These are phyloP conservation scores for Resseliella maxima DNA, from an alignment of 2,888 invertebrate genomes.

Conservation along the genomic window DNA sequence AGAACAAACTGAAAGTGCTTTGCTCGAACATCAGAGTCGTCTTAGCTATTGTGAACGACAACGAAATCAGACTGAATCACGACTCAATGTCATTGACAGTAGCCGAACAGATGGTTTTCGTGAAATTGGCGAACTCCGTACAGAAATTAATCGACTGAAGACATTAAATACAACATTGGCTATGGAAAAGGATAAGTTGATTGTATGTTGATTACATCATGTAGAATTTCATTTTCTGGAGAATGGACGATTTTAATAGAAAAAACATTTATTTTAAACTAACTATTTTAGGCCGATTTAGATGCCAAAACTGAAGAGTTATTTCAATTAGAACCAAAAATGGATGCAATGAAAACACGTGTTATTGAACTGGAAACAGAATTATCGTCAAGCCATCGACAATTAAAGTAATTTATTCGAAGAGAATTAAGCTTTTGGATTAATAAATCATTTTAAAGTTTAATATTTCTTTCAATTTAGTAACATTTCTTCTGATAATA, in stretches of 20 bases:
- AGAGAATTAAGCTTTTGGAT: background rate
- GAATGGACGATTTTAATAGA: background rate
- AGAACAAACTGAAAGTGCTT: constrained; percentile 80
- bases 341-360: constrained; percentile 72
- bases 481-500: constrained; percentile 62
- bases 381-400: constrained; percentile 71
- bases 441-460: background rate
- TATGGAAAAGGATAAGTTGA: constrained; percentile 76
- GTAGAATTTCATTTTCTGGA: background rate
- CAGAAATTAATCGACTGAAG: constrained; percentile 74
- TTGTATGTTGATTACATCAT: constrained; percentile 67
- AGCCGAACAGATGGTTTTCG: constrained; percentile 72
- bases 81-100: constrained; percentile 71
- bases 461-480: constrained; percentile 61
- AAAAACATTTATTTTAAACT: background rate
- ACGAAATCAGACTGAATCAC: constrained; percentile 72
- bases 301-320: constrained; percentile 80
- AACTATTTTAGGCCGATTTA: constrained; percentile 70
- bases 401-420: constrained; percentile 68
- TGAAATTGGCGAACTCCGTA: constrained; percentile 72
- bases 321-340: constrained; percentile 74
- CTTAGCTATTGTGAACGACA: constrained; percentile 74
- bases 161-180: constrained; percentile 75
- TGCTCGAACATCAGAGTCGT: constrained; percentile 77
- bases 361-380: constrained; percentile 71